These are phyloP conservation scores for Solea senegalensis DNA, from an alignment of 2,113 vertebrate genomes.

Conservation along the genomic window DNA sequence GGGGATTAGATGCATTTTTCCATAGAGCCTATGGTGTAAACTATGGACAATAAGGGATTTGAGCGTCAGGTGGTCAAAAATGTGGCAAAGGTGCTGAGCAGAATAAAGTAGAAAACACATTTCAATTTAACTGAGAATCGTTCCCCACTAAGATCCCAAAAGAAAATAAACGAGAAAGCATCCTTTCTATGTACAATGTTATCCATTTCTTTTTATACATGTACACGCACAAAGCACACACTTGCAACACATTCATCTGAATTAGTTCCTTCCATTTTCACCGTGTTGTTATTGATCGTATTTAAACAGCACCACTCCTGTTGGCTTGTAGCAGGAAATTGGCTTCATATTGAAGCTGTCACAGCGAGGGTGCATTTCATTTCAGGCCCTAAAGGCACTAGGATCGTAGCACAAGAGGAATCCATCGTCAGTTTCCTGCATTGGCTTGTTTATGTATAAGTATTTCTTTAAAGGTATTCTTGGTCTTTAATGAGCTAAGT, in stretches of 20 bases:
- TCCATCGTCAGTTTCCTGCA: constrained; percentile 61
- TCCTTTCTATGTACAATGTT: no score
- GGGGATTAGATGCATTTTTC: no score
- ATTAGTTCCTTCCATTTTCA: constrained; percentile 65
- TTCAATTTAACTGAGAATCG: no score
- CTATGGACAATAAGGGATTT: no score
- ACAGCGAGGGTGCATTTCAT: constrained; percentile 68
- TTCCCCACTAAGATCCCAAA: no score
- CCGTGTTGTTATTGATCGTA: constrained; percentile 77
- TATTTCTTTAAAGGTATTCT: constrained; percentile 17
- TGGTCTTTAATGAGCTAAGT: constrained; percentile 39
- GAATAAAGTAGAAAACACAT: no score
- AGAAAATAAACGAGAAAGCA: no score
- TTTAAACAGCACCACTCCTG: constrained; percentile 74
- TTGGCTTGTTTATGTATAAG: constrained; percentile 28
- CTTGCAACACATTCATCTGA: constrained; percentile 62
- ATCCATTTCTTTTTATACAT: background rate
- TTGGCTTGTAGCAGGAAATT: constrained; percentile 80
- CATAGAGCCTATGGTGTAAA: no score
- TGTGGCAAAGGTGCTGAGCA: no score
- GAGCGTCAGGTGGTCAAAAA: no score
- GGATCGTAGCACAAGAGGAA: constrained; percentile 40
- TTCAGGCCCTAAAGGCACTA: constrained; percentile 50
- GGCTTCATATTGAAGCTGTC: constrained; percentile 78
- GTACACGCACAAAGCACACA: constrained; percentile 13